Evolutionary conservation across 2,113 vertebrate genomes (phyloP).

Genomic region (Furnarius figulus): DNA sequence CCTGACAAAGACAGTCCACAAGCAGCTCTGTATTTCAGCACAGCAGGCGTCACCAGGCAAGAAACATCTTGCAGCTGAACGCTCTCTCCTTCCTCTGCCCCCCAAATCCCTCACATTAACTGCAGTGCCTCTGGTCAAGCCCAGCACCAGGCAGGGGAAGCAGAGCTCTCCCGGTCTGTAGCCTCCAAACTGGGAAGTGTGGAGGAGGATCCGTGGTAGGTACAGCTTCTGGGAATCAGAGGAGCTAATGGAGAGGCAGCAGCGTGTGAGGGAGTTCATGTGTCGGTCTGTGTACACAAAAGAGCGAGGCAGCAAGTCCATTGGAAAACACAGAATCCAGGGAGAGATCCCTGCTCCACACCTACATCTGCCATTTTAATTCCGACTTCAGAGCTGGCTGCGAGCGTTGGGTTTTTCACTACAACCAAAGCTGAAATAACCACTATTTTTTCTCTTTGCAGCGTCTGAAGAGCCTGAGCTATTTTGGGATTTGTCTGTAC

Average conservation of each 20-base stretch:
- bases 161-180: background rate
- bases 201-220: conserved; percentile 13
- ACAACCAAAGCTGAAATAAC: conserved; percentile 64
- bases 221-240: conserved; percentile 2
- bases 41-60: background rate
- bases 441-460: conserved; percentile 17
- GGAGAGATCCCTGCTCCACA: background rate
- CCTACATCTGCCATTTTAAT: conserved; percentile 47
- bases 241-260: background rate
- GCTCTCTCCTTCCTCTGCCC: background rate
- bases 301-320: background rate
- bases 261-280: background rate
- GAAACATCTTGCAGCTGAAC: background rate
- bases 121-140: background rate
- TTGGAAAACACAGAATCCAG: background rate
- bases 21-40: background rate
- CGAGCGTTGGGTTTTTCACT: conserved; percentile 37
- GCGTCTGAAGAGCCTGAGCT: conserved; percentile 62
- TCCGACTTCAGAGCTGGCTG: conserved; percentile 23
- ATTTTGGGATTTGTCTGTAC: conserved; percentile 71
- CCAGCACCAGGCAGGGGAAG: background rate
- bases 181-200: background rate
- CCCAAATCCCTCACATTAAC: background rate
- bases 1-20: background rate
- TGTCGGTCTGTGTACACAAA: background rate